phyloP scores from a whole-genome alignment of 1,140 invertebrate genomes.

The Anadara kagoshimensis region DNA sequence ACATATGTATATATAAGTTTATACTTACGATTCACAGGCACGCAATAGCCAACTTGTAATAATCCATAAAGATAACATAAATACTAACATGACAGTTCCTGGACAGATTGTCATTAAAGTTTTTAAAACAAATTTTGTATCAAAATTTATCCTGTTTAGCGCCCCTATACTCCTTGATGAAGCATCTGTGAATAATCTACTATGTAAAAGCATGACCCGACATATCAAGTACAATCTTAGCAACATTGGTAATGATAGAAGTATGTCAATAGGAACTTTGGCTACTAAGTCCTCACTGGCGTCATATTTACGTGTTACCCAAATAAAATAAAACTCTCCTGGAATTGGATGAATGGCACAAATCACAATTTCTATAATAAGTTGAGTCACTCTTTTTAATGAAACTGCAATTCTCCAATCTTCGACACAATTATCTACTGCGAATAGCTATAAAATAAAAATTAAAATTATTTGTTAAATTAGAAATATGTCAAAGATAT shows the following conservation, averaged over 20 bases:
- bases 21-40: slow-evolving; percentile 96
- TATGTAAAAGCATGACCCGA: slow-evolving; percentile 98
- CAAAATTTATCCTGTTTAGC: slow-evolving; percentile 99
- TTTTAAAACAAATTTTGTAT: slow-evolving; percentile 99
- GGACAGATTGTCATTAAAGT: slow-evolving; percentile 99
- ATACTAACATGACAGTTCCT: slow-evolving; percentile 96
- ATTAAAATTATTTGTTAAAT: neutral
- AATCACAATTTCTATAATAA: slow-evolving; percentile 92
- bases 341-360: slow-evolving; percentile 98
- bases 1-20: too few relatives aligned
- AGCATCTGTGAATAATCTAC: slow-evolving; percentile 99
- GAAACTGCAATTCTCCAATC: slow-evolving; percentile 99
- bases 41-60: slow-evolving; percentile 99
- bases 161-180: slow-evolving; percentile 89
- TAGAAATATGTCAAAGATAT: neutral
- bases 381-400: slow-evolving; percentile 94
- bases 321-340: slow-evolving; percentile 95
- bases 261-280: slow-evolving; percentile 82
- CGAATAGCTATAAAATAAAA: slow-evolving; percentile 65
- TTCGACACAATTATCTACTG: slow-evolving; percentile 92
- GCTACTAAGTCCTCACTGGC: slow-evolving; percentile 18
- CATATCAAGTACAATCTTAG: slow-evolving; percentile 98
- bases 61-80: slow-evolving; percentile 99
- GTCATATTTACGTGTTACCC: slow-evolving; percentile 90
- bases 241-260: slow-evolving; percentile 99